Base-by-base conservation (phyloP, 2,797 vertebrate species). In the Danio albolineatus region DNA sequence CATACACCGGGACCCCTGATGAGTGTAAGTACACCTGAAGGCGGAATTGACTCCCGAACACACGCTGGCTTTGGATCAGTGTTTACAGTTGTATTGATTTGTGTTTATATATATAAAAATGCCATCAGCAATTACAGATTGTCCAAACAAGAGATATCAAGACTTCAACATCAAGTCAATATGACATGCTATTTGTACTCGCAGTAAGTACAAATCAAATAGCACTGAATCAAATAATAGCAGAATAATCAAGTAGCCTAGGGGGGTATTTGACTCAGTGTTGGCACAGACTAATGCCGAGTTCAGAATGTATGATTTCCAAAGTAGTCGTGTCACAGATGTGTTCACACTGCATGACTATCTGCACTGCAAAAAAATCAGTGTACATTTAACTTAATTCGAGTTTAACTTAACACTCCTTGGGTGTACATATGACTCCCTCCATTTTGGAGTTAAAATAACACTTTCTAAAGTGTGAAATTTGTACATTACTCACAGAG, bases 11-110 rank as follows among this genome's bases (percentile, higher is more conserved):
- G 21, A 56, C 60, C 54, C 70, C 46, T 72, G 70, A 73, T 62
- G 69, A 73, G 69, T 1, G 10, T 64, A 61, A 17, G 19, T 44
- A 44, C 28, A 56, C 46, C 78, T 38, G 44, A 44, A 57, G 69
- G 78, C 48, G 14, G 71, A 72, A 54, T 51, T 73, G 19, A 44
- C 48, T 70, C 46, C 5, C 46, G 21, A 51, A 70, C 56, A 43
- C 62, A 75, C n/a, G 21, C 79, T 59, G 49, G 51, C 62, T 81
- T 13, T 14, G 28, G 74, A 73, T 74, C 59, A 46, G 65, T 44
- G 39, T 39, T 36, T 70, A 54, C 49, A 44, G 17, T 9, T 73
- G 14, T 44, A 65, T 56, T 46, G 62, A 67, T 77, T 77, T 66
- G 62, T 73, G 14, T 44, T 48, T 66, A 66, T 36, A 59, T 10